Base-by-base conservation (phyloP, 2,888 invertebrate genomes). In the Dorcus parallelipipedus region DNA sequence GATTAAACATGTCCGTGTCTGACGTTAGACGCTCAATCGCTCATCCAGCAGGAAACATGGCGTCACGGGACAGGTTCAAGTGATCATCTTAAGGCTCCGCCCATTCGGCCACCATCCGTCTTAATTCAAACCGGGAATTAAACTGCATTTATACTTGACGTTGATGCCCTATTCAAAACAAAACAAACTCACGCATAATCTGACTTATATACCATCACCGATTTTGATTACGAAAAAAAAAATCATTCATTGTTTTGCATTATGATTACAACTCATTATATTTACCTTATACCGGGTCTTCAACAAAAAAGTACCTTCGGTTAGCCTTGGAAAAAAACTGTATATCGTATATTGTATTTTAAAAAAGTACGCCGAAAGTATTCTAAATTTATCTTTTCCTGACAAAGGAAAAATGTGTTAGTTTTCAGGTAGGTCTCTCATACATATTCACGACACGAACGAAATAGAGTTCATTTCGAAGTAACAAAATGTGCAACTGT, bases 81-180 rank as follows among this genome's bases (percentile, higher is more conserved):
- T 63, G 64, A 67, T 67, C 64, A 60, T 68, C 63, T 65, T 51
- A 51, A 62, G 63, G 62, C 63, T 61, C 61, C 68, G 67, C 68
- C 68, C 64, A 66, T 53, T 33, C 56, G 59, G 60, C 64, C 64
- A 65, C 67, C 68, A 68, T 67, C 66, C 62, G 67, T 68, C 67
- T 68, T 67, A 68, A 68, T 68, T 68, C 66, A 64, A 65, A 66
- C 66, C 63, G 67, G 61, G 67, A 69, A 67, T 69, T 69, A 69
- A 69, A 66, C 65, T 64, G 65, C 69, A 68, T 69, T 69, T 67
- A 69, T 66, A 63, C 62, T 64, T 67, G 69, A 67, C 69, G 64
- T 69, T 69, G 69, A 69, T 66, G 65, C 61, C 62, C 61, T 61
- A 62, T 62, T 62, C 63, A 64, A 33, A 62, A 64, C 65, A 64